A percentile compares a stretch with the other conserved stretches of the same genome.
Evolutionary conservation across 2,888 invertebrate genomes (phyloP).

Genomic region (Parnassius smintheus): DNA sequence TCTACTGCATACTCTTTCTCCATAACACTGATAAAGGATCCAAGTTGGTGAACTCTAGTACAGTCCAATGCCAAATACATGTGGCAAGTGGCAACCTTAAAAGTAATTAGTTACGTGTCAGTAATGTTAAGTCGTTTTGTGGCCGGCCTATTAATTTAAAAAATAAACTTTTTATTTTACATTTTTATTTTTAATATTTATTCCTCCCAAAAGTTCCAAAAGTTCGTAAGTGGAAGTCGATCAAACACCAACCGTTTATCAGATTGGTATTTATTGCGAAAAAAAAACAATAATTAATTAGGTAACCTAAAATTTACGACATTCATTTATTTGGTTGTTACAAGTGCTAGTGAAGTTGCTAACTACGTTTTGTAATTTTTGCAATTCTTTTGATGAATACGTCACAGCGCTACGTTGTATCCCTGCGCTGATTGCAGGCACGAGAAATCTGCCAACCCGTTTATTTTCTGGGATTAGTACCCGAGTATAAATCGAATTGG

Average conservation of each 20-base stretch:
- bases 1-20: no score
- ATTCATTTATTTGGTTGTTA: slow-evolving; percentile 45
- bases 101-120: no score
- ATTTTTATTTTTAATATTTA: no score
- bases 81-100: no score
- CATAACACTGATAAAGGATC: no score
- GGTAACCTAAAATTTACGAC: slow-evolving; percentile 53
- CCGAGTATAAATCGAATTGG: slow-evolving; percentile 75
- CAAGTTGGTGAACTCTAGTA: no score
- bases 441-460: slow-evolving; percentile 81
- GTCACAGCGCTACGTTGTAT: slow-evolving; percentile 82
- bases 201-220: slow-evolving; percentile 32
- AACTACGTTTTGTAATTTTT: slow-evolving; percentile 55
- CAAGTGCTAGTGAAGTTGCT: slow-evolving; percentile 12
- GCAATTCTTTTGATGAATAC: slow-evolving; percentile 76
- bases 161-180: no score
- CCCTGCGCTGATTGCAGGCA: slow-evolving; percentile 82
- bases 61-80: no score
- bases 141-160: no score
- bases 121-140: no score
- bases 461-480: slow-evolving; percentile 79
- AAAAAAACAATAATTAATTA: slow-evolving; percentile 47
- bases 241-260: slow-evolving; percentile 75
- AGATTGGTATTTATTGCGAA: slow-evolving; percentile 56
- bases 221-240: slow-evolving; percentile 72